Percentiles rank a stretch among this genome's conserved stretches.
These are phyloP conservation scores for Drosophila fuyamai DNA, from an alignment of 1,140 invertebrate species.

Conservation along the genomic window DNA sequence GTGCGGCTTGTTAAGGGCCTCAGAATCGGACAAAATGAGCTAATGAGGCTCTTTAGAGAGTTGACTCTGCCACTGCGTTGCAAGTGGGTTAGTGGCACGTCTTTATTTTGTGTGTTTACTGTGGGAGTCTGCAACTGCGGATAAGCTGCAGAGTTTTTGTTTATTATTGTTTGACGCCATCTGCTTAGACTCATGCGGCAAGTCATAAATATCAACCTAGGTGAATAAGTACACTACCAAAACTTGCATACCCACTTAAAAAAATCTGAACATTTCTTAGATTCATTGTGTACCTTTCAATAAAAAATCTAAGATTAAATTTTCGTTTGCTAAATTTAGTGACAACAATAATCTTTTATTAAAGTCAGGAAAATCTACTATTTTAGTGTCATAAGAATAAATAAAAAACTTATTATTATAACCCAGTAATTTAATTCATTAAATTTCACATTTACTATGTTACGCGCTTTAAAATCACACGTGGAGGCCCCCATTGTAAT, in stretches of 20 bases:
- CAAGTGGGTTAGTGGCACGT: conserved; percentile 78
- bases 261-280: too few relatives aligned
- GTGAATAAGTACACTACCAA: conserved; percentile 8
- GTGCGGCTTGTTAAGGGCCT: conserved; percentile 55
- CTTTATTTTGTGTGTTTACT: conserved; percentile 48
- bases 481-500: conserved; percentile 19
- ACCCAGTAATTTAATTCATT: conserved; percentile 1
- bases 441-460: conserved; percentile 8
- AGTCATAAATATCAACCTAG: conserved; percentile 58
- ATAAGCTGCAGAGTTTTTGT: conserved; percentile 44
- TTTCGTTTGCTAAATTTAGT: too few relatives aligned
- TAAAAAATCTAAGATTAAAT: too few relatives aligned
- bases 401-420: too few relatives aligned
- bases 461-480: conserved; percentile 20
- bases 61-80: conserved; percentile 11
- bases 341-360: too few relatives aligned
- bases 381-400: too few relatives aligned
- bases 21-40: conserved; percentile 40
- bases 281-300: too few relatives aligned
- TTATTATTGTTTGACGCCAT: conserved; percentile 63
- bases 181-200: conserved; percentile 38
- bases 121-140: conserved; percentile 43
- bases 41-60: conserved; percentile 58
- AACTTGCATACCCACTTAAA: not conserved
- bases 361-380: too few relatives aligned